phyloP scores from a whole-genome alignment of 2,797 vertebrate genomes.

The Periparus ater region DNA sequence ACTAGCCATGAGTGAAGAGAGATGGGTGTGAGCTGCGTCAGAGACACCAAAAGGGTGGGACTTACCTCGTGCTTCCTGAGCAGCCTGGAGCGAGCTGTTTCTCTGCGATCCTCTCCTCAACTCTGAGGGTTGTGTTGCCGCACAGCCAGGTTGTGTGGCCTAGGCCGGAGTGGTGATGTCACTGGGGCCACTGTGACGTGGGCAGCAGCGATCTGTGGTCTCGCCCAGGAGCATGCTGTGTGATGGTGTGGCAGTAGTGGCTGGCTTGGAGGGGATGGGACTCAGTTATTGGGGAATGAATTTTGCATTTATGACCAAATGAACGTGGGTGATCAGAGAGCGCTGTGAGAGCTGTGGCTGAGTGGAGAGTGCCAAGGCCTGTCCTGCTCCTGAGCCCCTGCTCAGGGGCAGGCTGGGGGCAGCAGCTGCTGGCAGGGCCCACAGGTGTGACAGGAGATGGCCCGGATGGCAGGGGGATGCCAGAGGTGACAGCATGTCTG shows the following conservation, averaged over 20 bases:
- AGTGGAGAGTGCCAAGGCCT: rapidly evolving
- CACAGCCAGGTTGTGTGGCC: rapidly evolving
- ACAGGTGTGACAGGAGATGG: neutral
- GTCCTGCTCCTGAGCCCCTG: neutral
- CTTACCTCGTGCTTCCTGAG: neutral
- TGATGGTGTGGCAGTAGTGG: rapidly evolving
- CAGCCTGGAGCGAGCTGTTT: neutral
- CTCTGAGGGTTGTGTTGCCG: neutral
- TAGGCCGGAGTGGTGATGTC: neutral
- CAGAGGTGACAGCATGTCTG: rapidly evolving
- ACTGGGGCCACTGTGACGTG: neutral
- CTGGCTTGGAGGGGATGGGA: neutral
- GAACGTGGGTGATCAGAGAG: rapidly evolving
- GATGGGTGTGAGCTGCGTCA: rapidly evolving
- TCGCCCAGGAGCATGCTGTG: rapidly evolving
- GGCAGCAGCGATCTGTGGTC: neutral
- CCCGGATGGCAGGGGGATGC: too few relatives aligned
- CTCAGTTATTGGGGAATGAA: neutral
- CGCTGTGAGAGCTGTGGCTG: rapidly evolving
- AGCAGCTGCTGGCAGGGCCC: neutral
- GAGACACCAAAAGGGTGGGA: too few relatives aligned
- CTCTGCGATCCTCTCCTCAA: rapidly evolving
- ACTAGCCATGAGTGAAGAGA: neutral
- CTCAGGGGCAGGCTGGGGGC: neutral
- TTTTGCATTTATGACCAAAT: neutral